phyloP scores from a whole-genome alignment of 2,888 invertebrate species.

The Galeopsomyia nigrocyanea region DNA sequence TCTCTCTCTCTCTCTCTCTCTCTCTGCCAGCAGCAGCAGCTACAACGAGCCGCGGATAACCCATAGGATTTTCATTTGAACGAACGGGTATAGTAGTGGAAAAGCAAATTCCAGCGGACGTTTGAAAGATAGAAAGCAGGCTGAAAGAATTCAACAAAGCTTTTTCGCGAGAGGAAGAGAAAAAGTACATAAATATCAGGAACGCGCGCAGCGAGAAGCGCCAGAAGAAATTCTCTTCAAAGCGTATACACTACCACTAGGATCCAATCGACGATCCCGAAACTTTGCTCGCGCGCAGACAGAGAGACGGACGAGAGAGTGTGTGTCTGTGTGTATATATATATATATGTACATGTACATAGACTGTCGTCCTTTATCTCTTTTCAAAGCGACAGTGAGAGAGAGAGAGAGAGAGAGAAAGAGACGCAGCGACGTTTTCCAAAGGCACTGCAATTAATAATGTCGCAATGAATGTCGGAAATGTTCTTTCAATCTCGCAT shows the following conservation, averaged over 20 bases:
- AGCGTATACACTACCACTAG: not conserved
- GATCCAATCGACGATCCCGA: not conserved
- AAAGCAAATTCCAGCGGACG: too few species aligned
- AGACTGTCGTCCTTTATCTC: constrained; percentile 2
- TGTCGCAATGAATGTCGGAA: constrained; percentile 47
- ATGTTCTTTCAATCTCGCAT: constrained; percentile 40
- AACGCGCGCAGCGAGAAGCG: not conserved
- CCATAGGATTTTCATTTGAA: not conserved
- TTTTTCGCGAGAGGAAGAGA: not conserved
- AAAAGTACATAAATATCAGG: not conserved
- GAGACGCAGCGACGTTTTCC: constrained; percentile 3
- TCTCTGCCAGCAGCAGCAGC: not conserved
- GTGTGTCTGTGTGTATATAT: too few species aligned
- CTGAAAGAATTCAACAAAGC: not conserved
- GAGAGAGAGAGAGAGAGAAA: too few species aligned
- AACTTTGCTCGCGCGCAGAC: too few species aligned
- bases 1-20: constrained; percentile 5
- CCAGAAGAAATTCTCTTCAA: not conserved
- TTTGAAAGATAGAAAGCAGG: not conserved
- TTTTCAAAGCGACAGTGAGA: constrained; percentile 22
- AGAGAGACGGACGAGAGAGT: too few species aligned
- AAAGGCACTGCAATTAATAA: constrained; percentile 46
- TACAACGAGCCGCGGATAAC: not conserved
- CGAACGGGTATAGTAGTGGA: not conserved
- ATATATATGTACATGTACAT: not conserved